Base-by-base conservation (phyloP, 1,140 invertebrate genomes). In the Battus philenor region DNA sequence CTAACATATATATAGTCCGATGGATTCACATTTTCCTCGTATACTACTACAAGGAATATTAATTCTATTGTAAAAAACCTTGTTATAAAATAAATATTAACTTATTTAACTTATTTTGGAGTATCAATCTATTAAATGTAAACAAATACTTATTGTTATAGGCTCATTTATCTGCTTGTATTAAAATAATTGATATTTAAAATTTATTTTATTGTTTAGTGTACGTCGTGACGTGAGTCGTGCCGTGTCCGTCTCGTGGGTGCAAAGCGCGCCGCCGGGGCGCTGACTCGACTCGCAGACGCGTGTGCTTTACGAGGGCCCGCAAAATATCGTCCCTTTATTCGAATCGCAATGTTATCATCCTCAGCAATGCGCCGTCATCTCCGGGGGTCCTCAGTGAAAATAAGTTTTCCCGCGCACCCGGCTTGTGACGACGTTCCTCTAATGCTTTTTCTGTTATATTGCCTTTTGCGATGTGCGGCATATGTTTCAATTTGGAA, bases 321-420 rank as follows among this genome's bases (percentile, higher is more conserved):
- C 57, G 51, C 66, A 62, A 69, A 65, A 73, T 73, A 65, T 60
- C 54, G 58, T 52, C 63, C 65, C 69, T 73, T 69, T 73, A 68
- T 69, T 65, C 67, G 63, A 68, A 73, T 68, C 66, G 52, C 56
- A 54, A 68, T 67, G 63, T 69, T 72, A 72, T 72, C 63, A 69
- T 68, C 59, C 59, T 51, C 54, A 51, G 24, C 62, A 48, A 62
- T 64, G 52, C 38, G 24, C 55, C 53, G 56, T 53, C 59, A 55
- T 59, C 58, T 61, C 56, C 44, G 44, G 67, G 63, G 54, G 50
- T 48, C 50, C 67, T 64, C 50, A 51, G 50, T 61, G 52, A 62
- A 27, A 69, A 67, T 67, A 64, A 64, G 58, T 64, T 64, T 58
- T 68, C 57, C 30, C 53, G 59, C 49, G 55, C 45, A 54, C 52